Evolutionary conservation across 2,113 vertebrate genomes (phyloP).

Genomic region (Asarcornis scutulata): DNA sequence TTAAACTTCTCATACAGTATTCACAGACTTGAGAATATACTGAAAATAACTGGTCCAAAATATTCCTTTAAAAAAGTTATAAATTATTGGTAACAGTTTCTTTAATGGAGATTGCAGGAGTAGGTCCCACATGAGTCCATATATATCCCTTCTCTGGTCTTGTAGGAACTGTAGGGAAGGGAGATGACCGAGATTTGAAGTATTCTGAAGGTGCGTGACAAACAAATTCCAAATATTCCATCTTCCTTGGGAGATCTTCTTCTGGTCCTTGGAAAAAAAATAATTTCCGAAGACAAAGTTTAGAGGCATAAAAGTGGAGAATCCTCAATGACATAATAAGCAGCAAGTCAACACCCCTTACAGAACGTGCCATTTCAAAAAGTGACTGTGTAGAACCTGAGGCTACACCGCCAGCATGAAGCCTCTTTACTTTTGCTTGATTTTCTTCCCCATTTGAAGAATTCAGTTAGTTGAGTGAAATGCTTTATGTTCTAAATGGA

Average conservation of each 20-base stretch:
- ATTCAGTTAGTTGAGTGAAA: not conserved
- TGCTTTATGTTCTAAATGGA: not conserved
- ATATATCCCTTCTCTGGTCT: constrained; percentile 95
- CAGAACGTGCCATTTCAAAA: not conserved
- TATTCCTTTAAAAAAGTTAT: constrained; percentile 60
- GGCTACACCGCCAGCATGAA: not conserved
- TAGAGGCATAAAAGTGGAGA: not conserved
- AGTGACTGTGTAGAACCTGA: not conserved
- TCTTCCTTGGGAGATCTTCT: constrained; percentile 97
- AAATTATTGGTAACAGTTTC: constrained; percentile 85
- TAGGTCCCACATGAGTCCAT: constrained; percentile 95
- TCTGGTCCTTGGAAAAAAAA: constrained; percentile 86
- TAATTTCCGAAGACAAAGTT: not conserved
- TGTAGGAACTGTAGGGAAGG: constrained; percentile 94
- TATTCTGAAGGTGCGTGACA: constrained; percentile 98
- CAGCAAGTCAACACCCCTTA: not conserved
- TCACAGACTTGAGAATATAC: not conserved
- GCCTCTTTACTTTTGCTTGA: not conserved
- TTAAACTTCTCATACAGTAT: not conserved
- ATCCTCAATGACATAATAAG: not conserved
- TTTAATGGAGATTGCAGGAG: constrained; percentile 87
- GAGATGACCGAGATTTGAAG: constrained; percentile 94
- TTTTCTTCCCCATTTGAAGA: not conserved
- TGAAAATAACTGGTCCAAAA: not conserved
- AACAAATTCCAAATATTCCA: constrained; percentile 98